Percentiles rank a stretch among this genome's conserved stretches.
phyloP scores from a whole-genome alignment of 1,140 invertebrate genomes.

The Whitmania pigra region DNA sequence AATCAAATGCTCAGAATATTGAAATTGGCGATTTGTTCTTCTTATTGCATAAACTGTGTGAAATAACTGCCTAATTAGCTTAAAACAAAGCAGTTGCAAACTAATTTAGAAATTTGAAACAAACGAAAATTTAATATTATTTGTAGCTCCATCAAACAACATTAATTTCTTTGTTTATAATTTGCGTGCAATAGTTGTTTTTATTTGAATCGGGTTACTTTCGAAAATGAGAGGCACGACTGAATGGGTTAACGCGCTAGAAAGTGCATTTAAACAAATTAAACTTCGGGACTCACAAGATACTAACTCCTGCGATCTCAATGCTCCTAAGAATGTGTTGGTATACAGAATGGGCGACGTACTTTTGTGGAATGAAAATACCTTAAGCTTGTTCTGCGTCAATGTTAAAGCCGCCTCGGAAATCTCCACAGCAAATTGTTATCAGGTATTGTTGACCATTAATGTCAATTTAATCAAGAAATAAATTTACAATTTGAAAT shows the following conservation, averaged over 20 bases:
- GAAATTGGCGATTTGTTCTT: too few relatives aligned
- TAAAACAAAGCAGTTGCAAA: too few relatives aligned
- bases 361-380: not conserved
- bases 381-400: not conserved
- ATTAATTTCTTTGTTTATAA: too few relatives aligned
- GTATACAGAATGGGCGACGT: not conserved
- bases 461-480: too few relatives aligned
- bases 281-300: not conserved
- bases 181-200: too few relatives aligned
- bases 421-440: not conserved
- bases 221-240: not conserved
- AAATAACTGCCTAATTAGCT: too few relatives aligned
- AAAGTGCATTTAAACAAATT: conserved; percentile 4
- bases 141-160: too few relatives aligned
- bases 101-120: too few relatives aligned
- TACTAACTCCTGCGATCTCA: not conserved
- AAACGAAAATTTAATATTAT: too few relatives aligned
- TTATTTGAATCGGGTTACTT: not conserved
- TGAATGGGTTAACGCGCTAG: not conserved
- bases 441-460: not conserved
- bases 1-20: too few relatives aligned
- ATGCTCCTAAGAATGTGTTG: not conserved
- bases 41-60: too few relatives aligned
- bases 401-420: not conserved
- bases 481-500: too few relatives aligned